Percentiles rank a stretch among this genome's conserved stretches.
phyloP scores from a whole-genome alignment of 2,113 vertebrate genomes.

The Drymodes brunneopygia region DNA sequence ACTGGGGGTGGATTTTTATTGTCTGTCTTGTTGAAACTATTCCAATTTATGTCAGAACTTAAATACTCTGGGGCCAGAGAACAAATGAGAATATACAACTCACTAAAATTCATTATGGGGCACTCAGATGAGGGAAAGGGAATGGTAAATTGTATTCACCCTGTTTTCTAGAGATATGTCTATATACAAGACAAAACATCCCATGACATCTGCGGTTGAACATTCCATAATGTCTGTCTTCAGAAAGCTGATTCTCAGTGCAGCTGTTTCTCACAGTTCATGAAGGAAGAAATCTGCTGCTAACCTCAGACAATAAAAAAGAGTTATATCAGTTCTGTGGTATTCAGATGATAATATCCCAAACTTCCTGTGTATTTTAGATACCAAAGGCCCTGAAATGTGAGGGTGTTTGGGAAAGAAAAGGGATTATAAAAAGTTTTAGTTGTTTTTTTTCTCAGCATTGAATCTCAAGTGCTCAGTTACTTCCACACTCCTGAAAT shows the following conservation, averaged over 20 bases:
- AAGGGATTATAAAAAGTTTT: background rate
- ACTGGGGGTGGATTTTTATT: background rate
- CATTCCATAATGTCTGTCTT: background rate
- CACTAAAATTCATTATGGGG: background rate
- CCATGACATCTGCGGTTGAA: background rate
- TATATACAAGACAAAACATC: background rate
- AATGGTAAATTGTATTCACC: background rate
- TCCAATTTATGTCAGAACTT: background rate
- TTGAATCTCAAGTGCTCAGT: background rate
- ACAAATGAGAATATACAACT: background rate
- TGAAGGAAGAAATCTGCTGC: background rate
- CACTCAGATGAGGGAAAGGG: background rate
- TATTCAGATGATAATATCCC: background rate
- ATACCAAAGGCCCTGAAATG: background rate
- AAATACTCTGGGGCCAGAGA: background rate
- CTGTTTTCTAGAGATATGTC: background rate
- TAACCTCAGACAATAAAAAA: background rate
- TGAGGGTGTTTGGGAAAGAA: background rate
- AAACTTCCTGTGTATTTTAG: background rate
- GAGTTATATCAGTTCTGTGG: background rate
- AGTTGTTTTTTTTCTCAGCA: fast-evolving
- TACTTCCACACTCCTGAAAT: background rate
- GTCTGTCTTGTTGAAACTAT: background rate
- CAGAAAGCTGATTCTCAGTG: background rate
- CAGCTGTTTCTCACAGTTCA: background rate